Base-by-base conservation (phyloP, 2,113 vertebrate genomes). In the Myrmecophaga tridactyla region DNA sequence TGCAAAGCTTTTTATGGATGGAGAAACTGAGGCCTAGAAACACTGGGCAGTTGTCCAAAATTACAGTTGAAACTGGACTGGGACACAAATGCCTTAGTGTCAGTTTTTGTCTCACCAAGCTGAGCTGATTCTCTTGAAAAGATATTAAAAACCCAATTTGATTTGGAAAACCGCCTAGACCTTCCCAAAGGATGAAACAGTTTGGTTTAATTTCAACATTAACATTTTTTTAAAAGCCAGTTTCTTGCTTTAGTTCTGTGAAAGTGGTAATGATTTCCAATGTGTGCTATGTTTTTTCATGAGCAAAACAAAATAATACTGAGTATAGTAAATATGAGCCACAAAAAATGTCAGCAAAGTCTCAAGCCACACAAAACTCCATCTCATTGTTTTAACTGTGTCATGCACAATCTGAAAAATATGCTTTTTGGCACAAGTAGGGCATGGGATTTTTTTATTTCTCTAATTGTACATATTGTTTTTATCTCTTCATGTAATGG, bases 401-500 rank as follows among this genome's bases (percentile, higher is more conserved):
- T 89, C 92, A 92, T 34, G 1, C 17, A 83, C 4, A 70, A 67
- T 72, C 60, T 85, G 27, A 80, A 72, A 78, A 53, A 72, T 48
- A 65, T 12, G 1, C 9, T 31, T 69, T 43, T 12, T 78, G 78
- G 23, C n/a, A 56, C 21, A 89, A 73, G 29, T 87, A 77, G 89
- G 53, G 25, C 43, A 72, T 39, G 2, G 20, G 23, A 84, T 90
- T 75, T 92, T 92, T n/a, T 62, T 69, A 80, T 73, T 93, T 89
- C 27, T 56, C 93, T 56, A 85, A 73, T 20, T 81, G 51, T 88
- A 62, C 9, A 18, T 56, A 83, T 81, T 84, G 31, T 78, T 36
- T 90, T 94, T 76, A 81, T 95, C 85, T 93, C 48, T 94, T 90
- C 76, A 94, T 90, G 12, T 65, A 78, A 70, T 87, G 29, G 69